Base-by-base conservation (phyloP, 2,797 vertebrate genomes). In the Sarcoramphus papa region DNA sequence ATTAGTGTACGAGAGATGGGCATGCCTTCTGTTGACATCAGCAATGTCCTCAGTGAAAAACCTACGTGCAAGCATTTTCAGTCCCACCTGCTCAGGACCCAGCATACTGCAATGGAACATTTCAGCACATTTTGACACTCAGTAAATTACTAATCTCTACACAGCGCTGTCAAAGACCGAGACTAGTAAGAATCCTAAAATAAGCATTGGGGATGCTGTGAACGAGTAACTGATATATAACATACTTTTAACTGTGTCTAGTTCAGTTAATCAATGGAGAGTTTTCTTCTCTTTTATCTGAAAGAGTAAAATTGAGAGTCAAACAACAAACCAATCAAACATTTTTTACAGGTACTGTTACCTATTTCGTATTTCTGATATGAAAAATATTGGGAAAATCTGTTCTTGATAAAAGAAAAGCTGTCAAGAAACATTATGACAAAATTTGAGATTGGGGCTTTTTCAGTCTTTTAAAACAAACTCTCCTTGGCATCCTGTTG, bases 41-140 rank as follows among this genome's bases (percentile, higher is more conserved):
- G 93, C 92, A 96, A 88, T 84, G 88, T 95, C 51, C 92, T 50
- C 69, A 31, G 33, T 31, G 19, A 94, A 95, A 97, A 78, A 68
- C 21, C 68, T 57, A 27, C 0, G 2, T 5, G 54, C 60, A 80
- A 86, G 81, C 87, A 62, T 51, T 94, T 95, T 94, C 78, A 88
- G 74, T 51, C 63, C 51, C 90, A 94, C 94, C 92, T 94, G 89
- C 82, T 82, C 64, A 63, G 65, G 56, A 35, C 45, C 50, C 65
- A 91, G 72, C 15, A 62, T 6, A 41, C 24, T 45, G 28, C 73
- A 77, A 21, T 53, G 21, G 54, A 67, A 80, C 11, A 51, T 73
- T 88, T 67, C 78, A 72, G 51, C 62, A 88, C 33, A 56, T 87
- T 93, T n/a, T 84, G 64, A 51, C 40, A 62, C 33, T 83, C 12